Percentiles rank a stretch among this genome's conserved stretches.
phyloP scores from a whole-genome alignment of 2,113 vertebrate species.

The Carlito syrichta region DNA sequence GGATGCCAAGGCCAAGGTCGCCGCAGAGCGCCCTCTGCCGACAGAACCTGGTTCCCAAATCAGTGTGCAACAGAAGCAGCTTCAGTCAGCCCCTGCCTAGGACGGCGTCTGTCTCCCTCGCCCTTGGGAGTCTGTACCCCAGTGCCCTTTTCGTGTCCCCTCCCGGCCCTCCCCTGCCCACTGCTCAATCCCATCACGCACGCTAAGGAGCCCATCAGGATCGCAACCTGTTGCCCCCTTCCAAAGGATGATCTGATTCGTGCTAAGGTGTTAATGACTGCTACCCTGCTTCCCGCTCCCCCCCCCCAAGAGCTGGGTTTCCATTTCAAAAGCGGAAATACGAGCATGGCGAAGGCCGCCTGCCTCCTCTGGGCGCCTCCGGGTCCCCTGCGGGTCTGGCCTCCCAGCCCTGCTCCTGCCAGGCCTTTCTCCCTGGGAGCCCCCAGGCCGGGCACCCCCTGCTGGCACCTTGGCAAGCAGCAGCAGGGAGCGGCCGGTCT shows the following conservation, averaged over 20 bases:
- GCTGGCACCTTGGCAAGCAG: conserved; percentile 90
- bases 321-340: not conserved
- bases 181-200: not conserved
- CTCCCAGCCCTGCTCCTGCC: not conserved
- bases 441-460: fast-evolving
- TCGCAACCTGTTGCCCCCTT: not conserved
- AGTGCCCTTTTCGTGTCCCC: not conserved
- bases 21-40: not conserved
- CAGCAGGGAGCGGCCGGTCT: conserved; percentile 89
- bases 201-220: not conserved
- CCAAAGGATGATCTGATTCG: not conserved
- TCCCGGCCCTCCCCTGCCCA: no score
- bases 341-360: no score
- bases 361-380: no score
- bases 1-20: not conserved
- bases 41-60: not conserved
- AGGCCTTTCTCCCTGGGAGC: fast-evolving
- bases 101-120: not conserved
- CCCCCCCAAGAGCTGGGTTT: not conserved
- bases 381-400: not conserved
- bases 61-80: not conserved
- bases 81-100: not conserved
- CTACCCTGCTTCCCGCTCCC: not conserved
- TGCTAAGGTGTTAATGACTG: not conserved
- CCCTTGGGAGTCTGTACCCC: not conserved